Evolutionary conservation across 2,888 invertebrate genomes (phyloP), one percentile per base, ranked within the genome.

Genomic region (Subacronicta megacephala): DNA sequence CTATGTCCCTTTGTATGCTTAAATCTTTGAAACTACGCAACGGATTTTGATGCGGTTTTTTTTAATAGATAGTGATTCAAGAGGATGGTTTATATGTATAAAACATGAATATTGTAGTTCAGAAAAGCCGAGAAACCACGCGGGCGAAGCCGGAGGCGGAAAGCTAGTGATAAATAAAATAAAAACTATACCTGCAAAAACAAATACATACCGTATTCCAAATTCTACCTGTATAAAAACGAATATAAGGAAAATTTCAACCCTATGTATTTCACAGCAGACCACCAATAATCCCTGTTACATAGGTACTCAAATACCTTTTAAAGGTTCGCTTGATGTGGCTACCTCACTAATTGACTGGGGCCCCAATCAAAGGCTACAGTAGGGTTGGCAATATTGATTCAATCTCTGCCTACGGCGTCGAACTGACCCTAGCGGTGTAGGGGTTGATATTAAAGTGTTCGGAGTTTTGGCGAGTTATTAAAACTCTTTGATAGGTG

Each of bases 401-500:
- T 67, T 67, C 52, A 62, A 67, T 49, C 20, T 44, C 62, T 37
- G 36, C 15, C 55, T 44, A 33, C 29, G 56, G 42, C 50, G 17
- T 42, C 29, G 26, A 33, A 42, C 59, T 63, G 64, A 57, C 64
- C 56, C 47, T 29, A 12, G 5, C 18, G 0, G 7, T 33, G 9
- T 3, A 16, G 17, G 47, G 47, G 47, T 31, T 40, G 16, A 38
- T 29, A 46, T 18, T n/a, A 33, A 23, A 18, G 35, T 12, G 7
- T 26, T 23, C 29, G 29, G 29, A 29, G 12, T 29, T 9, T 7
- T 41, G 18, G 5, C 23, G 12, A 60, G 46, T 54, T 60, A 66
- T 67, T 61, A 56, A 66, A 67, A 52, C 67, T 45, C 67, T 67
- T 62, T 66, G 62, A 66, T 45, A 49, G 23, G 17, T 49, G 47